Evolutionary conservation across 2,888 invertebrate species (phyloP), one percentile per base, ranked within the genome.

Genomic region (Agrochola lychnidis): DNA sequence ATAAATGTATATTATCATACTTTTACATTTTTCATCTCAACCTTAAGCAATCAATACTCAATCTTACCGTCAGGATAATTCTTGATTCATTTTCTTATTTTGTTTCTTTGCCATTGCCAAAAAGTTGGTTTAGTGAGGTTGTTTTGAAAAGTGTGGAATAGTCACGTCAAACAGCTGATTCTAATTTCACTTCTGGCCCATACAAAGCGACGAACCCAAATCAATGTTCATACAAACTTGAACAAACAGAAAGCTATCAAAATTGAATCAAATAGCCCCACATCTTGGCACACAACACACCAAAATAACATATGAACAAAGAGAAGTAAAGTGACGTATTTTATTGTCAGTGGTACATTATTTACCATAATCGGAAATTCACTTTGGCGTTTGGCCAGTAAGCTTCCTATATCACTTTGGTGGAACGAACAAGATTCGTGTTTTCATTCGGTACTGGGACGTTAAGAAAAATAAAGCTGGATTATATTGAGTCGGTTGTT

Each of bases 311-410:
- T 66, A 79, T 78, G 71, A 78, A 82, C 86, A 82, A 80, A 78
- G 72, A 69, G 73, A 75, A 85, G 70, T 79, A 84, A 82, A 85
- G 78, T 83, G 82, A 84, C 86, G 85, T 88, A 84, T 83, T 88
- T 85, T 87, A 87, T 85, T 75, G 85, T 85, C 85, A 85, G 83
- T 79, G 72, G 76, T 90, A 83, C 84, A 89, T 92, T 92, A 91
- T 93, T 93, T 90, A 92, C 90, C 90, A 92, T 92, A 93, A 94
- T 93, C 92, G 93, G 91, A 93, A 94, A 93, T 92, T 92, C 92
- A 92, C 92, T 93, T 94, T 95, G 94, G 94, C 93, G 83, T 79
- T 79, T 77, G 83, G 91, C 94, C 94, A 94, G 92, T 89, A 81
- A 87, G 89, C 91, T 91, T 91, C 90, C 90, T 90, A 90, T 81